phyloP scores from a whole-genome alignment of 1,140 invertebrate species.

The Calephelis nemesis region DNA sequence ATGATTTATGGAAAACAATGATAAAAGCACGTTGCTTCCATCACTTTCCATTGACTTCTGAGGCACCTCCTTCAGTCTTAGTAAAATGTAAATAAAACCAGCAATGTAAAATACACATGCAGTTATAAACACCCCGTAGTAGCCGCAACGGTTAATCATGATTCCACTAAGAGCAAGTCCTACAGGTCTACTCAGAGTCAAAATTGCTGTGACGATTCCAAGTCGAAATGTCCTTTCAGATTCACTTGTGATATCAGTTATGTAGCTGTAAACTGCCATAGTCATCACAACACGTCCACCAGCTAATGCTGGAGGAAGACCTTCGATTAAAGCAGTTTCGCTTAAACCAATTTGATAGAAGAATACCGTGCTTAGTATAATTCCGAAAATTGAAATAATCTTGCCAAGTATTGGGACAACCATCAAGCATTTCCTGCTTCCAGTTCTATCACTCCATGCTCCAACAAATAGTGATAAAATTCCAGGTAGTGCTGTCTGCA shows the following conservation, averaged over 20 bases:
- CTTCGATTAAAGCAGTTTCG: slow-evolving; percentile 78
- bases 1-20: slow-evolving; percentile 67
- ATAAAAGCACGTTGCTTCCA: slow-evolving; percentile 40
- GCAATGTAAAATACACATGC: slow-evolving; percentile 69
- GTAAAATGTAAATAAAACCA: slow-evolving; percentile 70
- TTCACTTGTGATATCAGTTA: slow-evolving; percentile 80
- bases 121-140: slow-evolving; percentile 73
- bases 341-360: slow-evolving; percentile 79
- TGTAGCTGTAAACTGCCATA: slow-evolving; percentile 81
- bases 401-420: slow-evolving; percentile 80
- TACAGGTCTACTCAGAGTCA: slow-evolving; percentile 72
- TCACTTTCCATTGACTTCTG: slow-evolving; percentile 52
- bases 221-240: slow-evolving; percentile 80
- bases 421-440: slow-evolving; percentile 81
- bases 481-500: slow-evolving; percentile 80
- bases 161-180: slow-evolving; percentile 75
- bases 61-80: slow-evolving; percentile 68
- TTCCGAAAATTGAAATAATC: slow-evolving; percentile 68
- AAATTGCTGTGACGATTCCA: slow-evolving; percentile 80
- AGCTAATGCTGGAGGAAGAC: slow-evolving; percentile 78
- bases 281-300: slow-evolving; percentile 80
- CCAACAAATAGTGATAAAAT: slow-evolving; percentile 81
- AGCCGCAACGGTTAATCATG: slow-evolving; percentile 70
- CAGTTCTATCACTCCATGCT: slow-evolving; percentile 81
- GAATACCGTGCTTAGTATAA: slow-evolving; percentile 79